Base-by-base conservation (phyloP, 2,888 invertebrate species). In the Xanthia togata region DNA sequence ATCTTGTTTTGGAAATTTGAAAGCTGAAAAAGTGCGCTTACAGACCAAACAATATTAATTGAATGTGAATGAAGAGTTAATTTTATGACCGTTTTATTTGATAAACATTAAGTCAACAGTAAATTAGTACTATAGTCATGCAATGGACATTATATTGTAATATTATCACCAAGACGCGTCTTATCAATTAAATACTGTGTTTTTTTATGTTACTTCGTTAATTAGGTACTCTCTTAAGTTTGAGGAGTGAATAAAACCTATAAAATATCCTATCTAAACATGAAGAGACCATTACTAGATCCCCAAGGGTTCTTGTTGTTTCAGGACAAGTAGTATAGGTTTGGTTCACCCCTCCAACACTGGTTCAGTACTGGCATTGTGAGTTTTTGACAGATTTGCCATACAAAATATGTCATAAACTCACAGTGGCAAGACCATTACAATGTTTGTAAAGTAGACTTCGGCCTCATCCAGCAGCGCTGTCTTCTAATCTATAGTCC, bases 171-270 rank as follows among this genome's bases (percentile, higher is more conserved):
- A 31, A 67, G 47, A 60, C 78, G n/a, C 38, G 35, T 59, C 55
- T 76, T 80, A 81, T 79, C 79, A 79, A 70, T 70, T 65, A 70
- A 81, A 81, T 70, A 60, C 76, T 60, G 38, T 53, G n/a, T 81
- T 35, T 60, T 55, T n/a, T 70, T 47, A 65, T 38, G 55, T 53
- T n/a, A n/a, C n/a, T n/a, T n/a, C n/a, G 26, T 44, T 35, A 17
- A 41, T 23, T 72, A 59, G 20, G 20, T 47, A 73, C 17, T n/a
- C 1, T 23, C 1, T 31, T 53, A 60, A 20, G 20, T 73, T 41
- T 20, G 31, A n/a, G 23, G 1, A 35, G 9, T 17, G n/a, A 44
- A n/a, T n/a, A n/a, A n/a, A 55, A 55, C n/a, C 8, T n/a, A n/a
- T n/a, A n/a, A n/a, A 35, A n/a, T n/a, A n/a, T 12, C 23, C 23